Evolutionary conservation across 2,888 invertebrate genomes (phyloP), one percentile per base, ranked within the genome.

Genomic region (Synanthedon andrenaeformis): DNA sequence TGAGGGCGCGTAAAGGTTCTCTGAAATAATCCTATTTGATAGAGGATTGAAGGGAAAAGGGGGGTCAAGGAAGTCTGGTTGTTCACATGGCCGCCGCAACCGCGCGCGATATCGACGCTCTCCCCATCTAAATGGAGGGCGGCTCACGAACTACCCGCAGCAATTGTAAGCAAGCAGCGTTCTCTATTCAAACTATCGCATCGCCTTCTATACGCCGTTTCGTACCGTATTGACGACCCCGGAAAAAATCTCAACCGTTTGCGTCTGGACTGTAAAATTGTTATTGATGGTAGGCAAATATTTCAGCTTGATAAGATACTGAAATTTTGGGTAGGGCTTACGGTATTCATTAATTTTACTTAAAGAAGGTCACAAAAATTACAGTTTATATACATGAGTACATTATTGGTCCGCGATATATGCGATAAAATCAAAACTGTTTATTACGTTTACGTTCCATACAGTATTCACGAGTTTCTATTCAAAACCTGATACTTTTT

Each of bases 81-180:
- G 71, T 69, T 69, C 65, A 68, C 64, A 71, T 73, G 75, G 73
- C 72, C 70, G 72, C 70, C 72, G 67, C 67, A 70, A 71, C 72
- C 73, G 69, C 73, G 71, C 74, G 69, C 74, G 66, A 74, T 78
- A 82, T 82, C 78, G 76, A 76, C 74, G 77, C 75, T 72, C 71
- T 78, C 76, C 74, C 74, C 77, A 81, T 82, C 82, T 82, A 80
- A 82, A 82, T 81, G 74, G 78, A 79, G 81, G 79, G 74, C 71
- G 72, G 74, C 74, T 82, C 83, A 82, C 81, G 81, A 82, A 79
- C 74, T 79, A 82, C 84, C 80, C 79, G 79, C 78, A 81, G 82
- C 80, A 76, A 82, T 83, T 81, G 79, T 82, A 82, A 83, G 82
- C 81, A 84, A 83, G 79, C 76, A 75, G 71, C 74, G 74, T 78